Conservation (phyloP, 2,113 vertebrate genomes). For the Vulpes ferrilata region DNA sequence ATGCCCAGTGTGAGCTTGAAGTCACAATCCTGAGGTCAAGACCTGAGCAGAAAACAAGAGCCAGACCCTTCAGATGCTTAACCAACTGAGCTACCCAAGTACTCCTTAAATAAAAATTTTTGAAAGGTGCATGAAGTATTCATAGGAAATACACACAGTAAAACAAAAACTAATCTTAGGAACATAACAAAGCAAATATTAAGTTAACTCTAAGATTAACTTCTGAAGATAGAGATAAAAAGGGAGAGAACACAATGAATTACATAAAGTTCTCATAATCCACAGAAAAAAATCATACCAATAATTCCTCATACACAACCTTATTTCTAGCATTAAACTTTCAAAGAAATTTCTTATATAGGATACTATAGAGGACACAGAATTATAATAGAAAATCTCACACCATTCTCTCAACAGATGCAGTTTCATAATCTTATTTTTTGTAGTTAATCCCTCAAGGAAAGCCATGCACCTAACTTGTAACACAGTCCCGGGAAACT, state of each 20-base stretch:
- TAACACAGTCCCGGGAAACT: not conserved
- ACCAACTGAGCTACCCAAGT: too few species aligned
- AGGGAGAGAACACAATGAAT: not conserved
- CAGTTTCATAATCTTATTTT: constrained; percentile 15
- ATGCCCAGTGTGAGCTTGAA: not conserved
- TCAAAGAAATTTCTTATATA: not conserved
- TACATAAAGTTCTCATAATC: not conserved
- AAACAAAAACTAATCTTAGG: constrained; percentile 41
- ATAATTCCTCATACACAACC: not conserved
- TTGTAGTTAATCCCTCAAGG: not conserved
- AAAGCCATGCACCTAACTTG: not conserved
- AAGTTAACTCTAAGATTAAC: constrained; percentile 18
- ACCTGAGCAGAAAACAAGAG: not conserved
- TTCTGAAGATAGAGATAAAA: not conserved
- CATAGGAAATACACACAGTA: not conserved
- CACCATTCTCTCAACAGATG: not conserved
- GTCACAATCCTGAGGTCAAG: not conserved
- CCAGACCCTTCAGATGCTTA: too few species aligned
- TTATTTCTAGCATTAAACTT: constrained; percentile 23
- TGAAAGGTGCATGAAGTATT: not conserved
- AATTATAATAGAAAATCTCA: not conserved
- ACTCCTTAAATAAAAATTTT: not conserved
- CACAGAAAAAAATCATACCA: not conserved
- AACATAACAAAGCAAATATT: constrained; percentile 14
- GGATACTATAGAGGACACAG: not conserved